These are phyloP conservation scores for Caenorhabditis angaria DNA, from an alignment of 2,888 invertebrate genomes.

Conservation along the genomic window DNA sequence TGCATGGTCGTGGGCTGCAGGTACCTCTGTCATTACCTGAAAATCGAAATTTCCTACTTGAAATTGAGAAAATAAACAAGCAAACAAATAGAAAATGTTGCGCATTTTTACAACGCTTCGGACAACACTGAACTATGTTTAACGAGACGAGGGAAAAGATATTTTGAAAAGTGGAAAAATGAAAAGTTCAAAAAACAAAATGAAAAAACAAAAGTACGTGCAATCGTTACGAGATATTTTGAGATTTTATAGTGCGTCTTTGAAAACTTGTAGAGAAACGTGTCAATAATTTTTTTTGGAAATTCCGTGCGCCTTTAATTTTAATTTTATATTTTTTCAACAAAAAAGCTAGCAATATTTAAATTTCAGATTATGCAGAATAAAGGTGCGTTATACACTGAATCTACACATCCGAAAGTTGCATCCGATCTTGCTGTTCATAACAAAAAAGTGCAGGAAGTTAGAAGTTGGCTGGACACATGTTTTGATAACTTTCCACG, in stretches of 20 bases:
- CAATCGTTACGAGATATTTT: background rate
- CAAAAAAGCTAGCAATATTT: too few species aligned
- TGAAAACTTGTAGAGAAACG: background rate
- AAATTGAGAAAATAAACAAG: background rate
- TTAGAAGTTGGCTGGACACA: conserved; percentile 12
- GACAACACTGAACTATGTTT: background rate
- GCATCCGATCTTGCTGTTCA: conserved; percentile 23
- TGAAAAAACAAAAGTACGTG: conserved; percentile 3
- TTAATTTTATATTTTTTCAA: background rate
- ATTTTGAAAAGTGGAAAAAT: conserved; percentile 16
- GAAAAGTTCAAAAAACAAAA: conserved; percentile 6
- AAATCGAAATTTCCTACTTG: background rate
- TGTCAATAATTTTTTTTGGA: background rate
- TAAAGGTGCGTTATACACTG: background rate
- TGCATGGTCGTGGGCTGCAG: conserved; percentile 10
- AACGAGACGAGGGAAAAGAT: background rate
- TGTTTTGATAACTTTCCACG: conserved; percentile 3
- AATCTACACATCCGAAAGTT: conserved; percentile 8
- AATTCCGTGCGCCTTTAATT: background rate
- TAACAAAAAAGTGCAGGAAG: conserved; percentile 24
- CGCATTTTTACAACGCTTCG: conserved; percentile 1
- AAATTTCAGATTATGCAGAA: too few species aligned
- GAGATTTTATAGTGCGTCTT: background rate
- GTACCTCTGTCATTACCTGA: conserved; percentile 12
- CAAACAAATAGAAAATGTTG: conserved; percentile 6